Evolutionary conservation across 1,140 invertebrate species (phyloP).

Genomic region (Pseudoatta argentina): DNA sequence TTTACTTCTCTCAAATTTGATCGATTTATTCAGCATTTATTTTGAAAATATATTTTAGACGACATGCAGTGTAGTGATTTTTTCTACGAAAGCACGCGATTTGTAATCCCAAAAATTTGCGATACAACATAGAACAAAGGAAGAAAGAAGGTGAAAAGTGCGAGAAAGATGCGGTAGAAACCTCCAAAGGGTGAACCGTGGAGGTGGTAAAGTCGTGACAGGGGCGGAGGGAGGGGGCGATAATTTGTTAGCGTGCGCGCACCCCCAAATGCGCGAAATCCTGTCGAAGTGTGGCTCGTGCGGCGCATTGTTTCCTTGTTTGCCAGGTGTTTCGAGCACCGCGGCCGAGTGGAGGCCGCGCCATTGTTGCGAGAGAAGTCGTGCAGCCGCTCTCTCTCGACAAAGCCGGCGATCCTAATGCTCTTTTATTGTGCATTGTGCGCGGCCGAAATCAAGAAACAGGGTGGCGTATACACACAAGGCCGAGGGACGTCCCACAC

Average conservation of each 20-base stretch:
- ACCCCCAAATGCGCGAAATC: conserved; percentile 84
- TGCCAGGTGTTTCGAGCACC: conserved; percentile 86
- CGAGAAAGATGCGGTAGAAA: conserved; percentile 24
- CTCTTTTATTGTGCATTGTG: conserved; percentile 86
- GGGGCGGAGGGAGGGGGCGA: conserved; percentile 71
- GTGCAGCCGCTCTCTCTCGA: conserved; percentile 81
- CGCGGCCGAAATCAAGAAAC: conserved; percentile 76
- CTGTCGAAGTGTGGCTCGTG: conserved; percentile 80
- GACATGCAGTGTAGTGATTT: not conserved
- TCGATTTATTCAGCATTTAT: not conserved
- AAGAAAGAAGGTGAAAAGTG: conserved; percentile 57
- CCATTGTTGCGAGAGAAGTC: conserved; percentile 84
- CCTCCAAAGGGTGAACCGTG: not conserved
- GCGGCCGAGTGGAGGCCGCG: conserved; percentile 79
- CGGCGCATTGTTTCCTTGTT: conserved; percentile 86
- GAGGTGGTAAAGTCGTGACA: not conserved
- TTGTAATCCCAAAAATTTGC: conserved; percentile 3
- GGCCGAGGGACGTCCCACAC: conserved; percentile 58
- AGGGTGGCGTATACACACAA: conserved; percentile 50
- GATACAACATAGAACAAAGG: not conserved
- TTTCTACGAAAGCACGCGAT: not conserved
- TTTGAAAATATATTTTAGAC: not conserved
- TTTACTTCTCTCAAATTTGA: not conserved
- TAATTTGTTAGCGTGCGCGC: conserved; percentile 84
- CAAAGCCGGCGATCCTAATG: conserved; percentile 86